Base-by-base conservation (phyloP, 2,888 invertebrate genomes). In the Unio pictorum region DNA sequence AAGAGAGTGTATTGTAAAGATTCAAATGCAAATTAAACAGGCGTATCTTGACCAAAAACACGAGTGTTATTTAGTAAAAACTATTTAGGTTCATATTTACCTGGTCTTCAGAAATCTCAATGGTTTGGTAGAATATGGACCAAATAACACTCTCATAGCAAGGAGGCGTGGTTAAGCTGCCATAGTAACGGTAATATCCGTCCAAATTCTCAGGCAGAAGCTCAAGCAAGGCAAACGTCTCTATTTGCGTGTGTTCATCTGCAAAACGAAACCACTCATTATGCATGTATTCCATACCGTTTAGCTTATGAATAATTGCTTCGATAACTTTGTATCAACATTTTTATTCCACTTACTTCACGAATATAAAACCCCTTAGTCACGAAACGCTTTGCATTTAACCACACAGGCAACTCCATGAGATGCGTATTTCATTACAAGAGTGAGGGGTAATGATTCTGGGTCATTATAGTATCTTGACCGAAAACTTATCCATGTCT, bases 91-190 rank as follows among this genome's bases (percentile, higher is more conserved):
- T 64, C 54, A 28, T 45, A 17, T 59, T 17, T 70, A 84, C 83
- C 81, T 84, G 84, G 17, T 78, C 74, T 62, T 82, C 78, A 0
- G 82, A 78, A 28, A 84, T 77, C 28, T 80, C 77, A 45, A 84
- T 81, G 1, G 69, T 69, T n/a, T 84, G 78, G 7, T 71, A 73
- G 68, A 85, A 84, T 8, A 88, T 64, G 5, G 85, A 83, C 88
- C 88, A 88, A 57, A 78, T 78, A 61, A 87, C 87, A 45, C 78
- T 79, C 75, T 87, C 85, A 65, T 79, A 80, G 71, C 87, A 88
- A 1, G 86, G 86, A 8, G 88, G 88, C 20, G 84, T 84, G 64
- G 87, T 87, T 68, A 87, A 70, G 63, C 85, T 85, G 54, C 88
- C 87, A 55, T 73, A 68, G 72, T 88, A 88, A 3, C 86, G 78